phyloP scores from a whole-genome alignment of 2,888 invertebrate species.

The Stratiomys singularior region DNA sequence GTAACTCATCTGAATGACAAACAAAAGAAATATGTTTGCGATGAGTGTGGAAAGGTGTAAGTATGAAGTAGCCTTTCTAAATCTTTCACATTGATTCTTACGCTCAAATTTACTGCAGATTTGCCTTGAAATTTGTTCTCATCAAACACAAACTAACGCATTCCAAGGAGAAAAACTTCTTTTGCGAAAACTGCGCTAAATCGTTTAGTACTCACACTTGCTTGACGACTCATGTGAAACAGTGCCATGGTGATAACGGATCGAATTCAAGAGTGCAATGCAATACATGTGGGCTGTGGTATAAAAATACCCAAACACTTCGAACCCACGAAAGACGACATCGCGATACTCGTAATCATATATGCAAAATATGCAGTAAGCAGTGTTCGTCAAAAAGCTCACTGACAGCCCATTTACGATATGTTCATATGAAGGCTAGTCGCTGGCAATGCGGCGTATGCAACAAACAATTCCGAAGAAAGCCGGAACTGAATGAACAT shows the following conservation, averaged over 20 bases:
- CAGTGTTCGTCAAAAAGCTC: slow-evolving; percentile 50
- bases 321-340: slow-evolving; percentile 51
- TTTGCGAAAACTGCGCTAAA: slow-evolving; percentile 53
- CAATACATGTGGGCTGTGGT: slow-evolving; percentile 49
- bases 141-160: slow-evolving; percentile 51
- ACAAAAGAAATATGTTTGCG: slow-evolving; percentile 52
- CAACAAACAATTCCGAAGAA: slow-evolving; percentile 49
- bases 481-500: slow-evolving; percentile 54
- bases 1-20: slow-evolving; percentile 50
- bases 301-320: slow-evolving; percentile 52
- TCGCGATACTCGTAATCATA: slow-evolving; percentile 46
- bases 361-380: slow-evolving; percentile 49
- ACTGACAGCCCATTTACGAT: slow-evolving; percentile 50
- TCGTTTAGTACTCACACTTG: slow-evolving; percentile 49
- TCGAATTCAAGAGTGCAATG: slow-evolving; percentile 49
- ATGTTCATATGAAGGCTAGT: slow-evolving; percentile 51
- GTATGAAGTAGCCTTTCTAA: not conserved
- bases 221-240: slow-evolving; percentile 46
- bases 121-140: slow-evolving; percentile 52
- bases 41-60: slow-evolving; percentile 53
- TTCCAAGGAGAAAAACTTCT: slow-evolving; percentile 48
- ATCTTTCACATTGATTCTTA: not conserved
- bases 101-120: slow-evolving; percentile 40
- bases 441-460: slow-evolving; percentile 51
- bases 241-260: slow-evolving; percentile 30